Evolutionary conservation across 2,888 invertebrate genomes (phyloP), one percentile per base, ranked within the genome.

Genomic region (Schizotus pectinicornis): DNA sequence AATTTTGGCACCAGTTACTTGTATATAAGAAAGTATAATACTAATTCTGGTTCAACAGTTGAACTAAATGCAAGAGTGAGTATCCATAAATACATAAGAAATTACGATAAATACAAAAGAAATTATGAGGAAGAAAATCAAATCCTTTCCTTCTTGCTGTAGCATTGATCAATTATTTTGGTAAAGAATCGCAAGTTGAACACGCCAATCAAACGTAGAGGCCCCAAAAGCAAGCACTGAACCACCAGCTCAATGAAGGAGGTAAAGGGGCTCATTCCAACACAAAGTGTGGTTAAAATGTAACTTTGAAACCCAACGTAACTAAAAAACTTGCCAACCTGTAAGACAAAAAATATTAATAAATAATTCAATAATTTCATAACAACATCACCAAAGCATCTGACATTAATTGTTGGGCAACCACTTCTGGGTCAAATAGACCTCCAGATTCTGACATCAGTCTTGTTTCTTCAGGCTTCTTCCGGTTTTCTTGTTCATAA

Each of bases 391-490:
- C 92, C 84, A 95, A 74, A 50, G 92, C 88, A 84, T 97, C 96
- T 48, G 85, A 79, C 0, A 98, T 77, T 59, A 96, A 83, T 69
- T 87, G 81, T 57, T 85, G 84, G 0, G 95, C 98, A 50, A 98
- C 94, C 63, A 81, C 81, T 61, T 92, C 88, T 1, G 98, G 88
- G 46, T 87, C 81, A 48, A 88, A 85, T 1, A 98, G 80, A 0
- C 94, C 94, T 11, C 88, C 91, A 37, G 88, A 80, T 51, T 91
- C 88, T 7, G 92, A 94, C 70, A 98, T 94, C 0, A 94, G 81
- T 77, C 88, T 88, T 0, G 97, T 97, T 82, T 94, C 95, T 54
- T 86, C 81, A 0, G 96, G 95, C 80, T 96, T 98, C 0, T 88
- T 86, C 60, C 88, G 84, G 70, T 95, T 88, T 80, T 99, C 99